Base-by-base conservation (phyloP, 2,113 vertebrate species). In the Columba livia region DNA sequence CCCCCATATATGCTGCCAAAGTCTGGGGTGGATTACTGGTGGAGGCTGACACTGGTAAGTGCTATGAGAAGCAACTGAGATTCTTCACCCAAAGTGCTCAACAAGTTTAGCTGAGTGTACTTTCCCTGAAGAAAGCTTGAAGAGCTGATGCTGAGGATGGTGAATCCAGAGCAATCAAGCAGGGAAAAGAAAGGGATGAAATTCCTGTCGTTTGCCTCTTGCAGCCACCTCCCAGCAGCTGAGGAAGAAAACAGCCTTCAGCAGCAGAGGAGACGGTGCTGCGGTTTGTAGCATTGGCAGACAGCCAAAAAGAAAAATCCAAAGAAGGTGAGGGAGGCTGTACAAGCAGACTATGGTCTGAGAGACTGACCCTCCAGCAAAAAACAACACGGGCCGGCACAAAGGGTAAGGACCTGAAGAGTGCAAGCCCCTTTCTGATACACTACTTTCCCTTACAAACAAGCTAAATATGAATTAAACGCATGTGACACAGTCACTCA, bases 161-260 rank as follows among this genome's bases (percentile, higher is more conserved):
- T 65, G 61, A 74, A 90, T 86, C 64, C 91, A 60, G 69, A 96
- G 82, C 85, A 93, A 57, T 81, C 50, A 85, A 80, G 65, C 54
- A 93, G 36, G 73, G 58, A 82, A 92, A 90, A 87, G 79, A 85
- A 80, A 88, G 71, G 78, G 78, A 92, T 77, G 58, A 93, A 93
- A 95, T 87, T 96, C 86, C 86, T 77, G 74, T 86, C 70, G n/a
- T 86, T 95, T 94, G 85, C 91, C 60, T 93, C 71, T 95, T 95
- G 82, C 87, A 93, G 88, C 86, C 80, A 66, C 78, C 70, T 90
- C 86, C 71, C 91, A 87, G 60, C 0, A 1, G 85, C 86, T 94
- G 70, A 87, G 62, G 90, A 87, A 79, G 74, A 91, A 94, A 94
- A 94, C 73, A 93, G 87, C 94, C 89, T 95, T 85, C 58, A 95